phyloP scores from a whole-genome alignment of 2,797 vertebrate species.

The Pangasius mekongensis region DNA sequence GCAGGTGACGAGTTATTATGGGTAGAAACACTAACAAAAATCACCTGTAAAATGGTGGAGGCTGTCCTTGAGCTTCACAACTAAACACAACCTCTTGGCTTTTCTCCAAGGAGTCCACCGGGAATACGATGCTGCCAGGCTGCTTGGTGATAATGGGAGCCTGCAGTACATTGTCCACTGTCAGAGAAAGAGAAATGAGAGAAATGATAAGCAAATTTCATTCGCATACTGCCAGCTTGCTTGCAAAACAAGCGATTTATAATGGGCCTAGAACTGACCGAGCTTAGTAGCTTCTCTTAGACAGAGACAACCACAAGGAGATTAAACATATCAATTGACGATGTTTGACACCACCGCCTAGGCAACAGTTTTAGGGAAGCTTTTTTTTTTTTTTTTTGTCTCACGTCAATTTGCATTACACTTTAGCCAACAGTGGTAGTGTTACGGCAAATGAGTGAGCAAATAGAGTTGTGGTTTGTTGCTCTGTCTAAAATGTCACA shows the following conservation, averaged over 20 bases:
- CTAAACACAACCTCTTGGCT: conserved; percentile 90
- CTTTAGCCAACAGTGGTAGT: neutral
- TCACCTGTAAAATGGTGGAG: conserved; percentile 85
- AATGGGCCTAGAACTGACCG: conserved; percentile 55
- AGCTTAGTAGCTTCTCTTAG: conserved; percentile 56
- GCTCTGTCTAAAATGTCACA: conserved; percentile 16
- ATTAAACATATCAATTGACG: conserved; percentile 72
- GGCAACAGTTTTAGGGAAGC: neutral
- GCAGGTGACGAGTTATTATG: neutral
- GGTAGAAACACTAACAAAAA: neutral
- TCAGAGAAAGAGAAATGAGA: conserved; percentile 53
- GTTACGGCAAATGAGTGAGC: neutral
- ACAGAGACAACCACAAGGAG: conserved; percentile 67
- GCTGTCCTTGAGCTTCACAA: conserved; percentile 90
- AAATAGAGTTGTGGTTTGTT: conserved; percentile 10
- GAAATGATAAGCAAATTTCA: conserved; percentile 55
- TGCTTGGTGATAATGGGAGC: conserved; percentile 90
- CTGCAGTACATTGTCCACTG: conserved; percentile 82
- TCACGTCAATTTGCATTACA: neutral
- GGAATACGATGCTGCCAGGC: conserved; percentile 89
- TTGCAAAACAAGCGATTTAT: conserved; percentile 69
- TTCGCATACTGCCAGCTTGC: conserved; percentile 53
- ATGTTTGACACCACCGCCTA: conserved; percentile 58
- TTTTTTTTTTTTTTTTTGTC: neutral
- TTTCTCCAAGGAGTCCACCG: conserved; percentile 87